phyloP scores from a whole-genome alignment of 2,113 vertebrate species.

The Oxyura jamaicensis region DNA sequence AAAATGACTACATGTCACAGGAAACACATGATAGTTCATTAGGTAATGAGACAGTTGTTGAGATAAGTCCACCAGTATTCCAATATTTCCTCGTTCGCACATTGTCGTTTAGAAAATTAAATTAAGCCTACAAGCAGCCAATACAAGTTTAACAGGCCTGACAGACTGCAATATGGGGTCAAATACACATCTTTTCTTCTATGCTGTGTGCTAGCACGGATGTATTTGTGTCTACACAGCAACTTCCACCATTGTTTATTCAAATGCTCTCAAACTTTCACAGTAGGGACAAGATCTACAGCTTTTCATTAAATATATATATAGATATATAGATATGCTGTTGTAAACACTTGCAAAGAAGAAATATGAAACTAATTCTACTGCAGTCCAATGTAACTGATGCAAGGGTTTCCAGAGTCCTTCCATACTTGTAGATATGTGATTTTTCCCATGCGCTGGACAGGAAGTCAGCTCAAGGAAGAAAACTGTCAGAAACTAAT shows the following conservation, averaged over 20 bases:
- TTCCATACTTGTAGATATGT: background rate
- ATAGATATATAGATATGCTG: no score
- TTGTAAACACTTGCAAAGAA: background rate
- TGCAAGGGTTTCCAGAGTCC: background rate
- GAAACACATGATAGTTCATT: background rate
- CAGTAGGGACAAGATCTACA: background rate
- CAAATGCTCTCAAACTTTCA: background rate
- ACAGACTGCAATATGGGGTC: background rate
- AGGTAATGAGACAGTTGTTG: background rate
- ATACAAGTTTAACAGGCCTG: background rate
- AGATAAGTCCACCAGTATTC: background rate
- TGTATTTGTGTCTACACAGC: background rate
- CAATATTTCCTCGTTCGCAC: background rate
- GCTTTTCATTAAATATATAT: background rate
- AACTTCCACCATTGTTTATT: background rate
- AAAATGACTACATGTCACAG: background rate
- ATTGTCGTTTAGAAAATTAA: background rate
- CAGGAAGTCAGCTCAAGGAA: background rate
- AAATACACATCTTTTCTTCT: background rate
- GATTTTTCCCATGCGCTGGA: background rate
- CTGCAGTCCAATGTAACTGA: background rate
- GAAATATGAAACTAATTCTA: background rate
- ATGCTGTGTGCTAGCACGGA: background rate
- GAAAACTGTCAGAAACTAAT: background rate
- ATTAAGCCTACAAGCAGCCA: background rate